Evolutionary conservation across 1,140 invertebrate genomes (phyloP), one percentile per base, ranked within the genome.

Genomic region (Probaryconus sp.): DNA sequence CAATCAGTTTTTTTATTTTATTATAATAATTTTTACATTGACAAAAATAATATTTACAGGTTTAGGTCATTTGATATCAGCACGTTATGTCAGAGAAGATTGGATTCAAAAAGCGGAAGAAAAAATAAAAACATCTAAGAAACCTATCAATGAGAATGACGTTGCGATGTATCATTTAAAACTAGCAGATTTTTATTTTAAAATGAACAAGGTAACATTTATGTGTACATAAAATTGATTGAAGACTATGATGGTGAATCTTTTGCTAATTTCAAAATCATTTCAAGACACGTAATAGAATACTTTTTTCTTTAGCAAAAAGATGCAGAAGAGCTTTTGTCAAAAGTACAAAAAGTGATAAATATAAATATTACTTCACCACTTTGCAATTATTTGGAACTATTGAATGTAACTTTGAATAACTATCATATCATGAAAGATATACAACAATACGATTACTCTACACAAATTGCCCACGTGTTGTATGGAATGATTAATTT

Each of bases 121-220:
- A 16, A 45, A 65, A 3, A 18, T 81, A 0, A 74, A 79, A 43
- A 48, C 76, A 17, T 80, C 78, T 0, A 24, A 48, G 2, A 77
- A 82, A 9, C n/a, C 18, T 10, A 21, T 69, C 33, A 77, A 69
- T 33, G 58, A 53, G 3, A 48, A 47, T 6, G 31, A 60, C 1
- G 71, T 85, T 10, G 72, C 71, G 18, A 35, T 79, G 17, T 86
- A 83, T 65, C 82, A 76, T 69, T 70, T 84, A 28, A 82, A 78
- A 60, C 77, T 88, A 18, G 77, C 84, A 26, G 81, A 87, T 20
- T 81, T 81, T 53, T 85, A 86, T 40, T 84, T 85, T 9, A 78
- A 83, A 70, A 78, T 69, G 37, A 75, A 76, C 13, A 80, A 79
- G 75, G 84, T 83, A 69, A 53, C 16, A 51, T 35, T 53, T 21